Base-by-base conservation (phyloP, 2,797 vertebrate species). In the Darevskia nairensis region DNA sequence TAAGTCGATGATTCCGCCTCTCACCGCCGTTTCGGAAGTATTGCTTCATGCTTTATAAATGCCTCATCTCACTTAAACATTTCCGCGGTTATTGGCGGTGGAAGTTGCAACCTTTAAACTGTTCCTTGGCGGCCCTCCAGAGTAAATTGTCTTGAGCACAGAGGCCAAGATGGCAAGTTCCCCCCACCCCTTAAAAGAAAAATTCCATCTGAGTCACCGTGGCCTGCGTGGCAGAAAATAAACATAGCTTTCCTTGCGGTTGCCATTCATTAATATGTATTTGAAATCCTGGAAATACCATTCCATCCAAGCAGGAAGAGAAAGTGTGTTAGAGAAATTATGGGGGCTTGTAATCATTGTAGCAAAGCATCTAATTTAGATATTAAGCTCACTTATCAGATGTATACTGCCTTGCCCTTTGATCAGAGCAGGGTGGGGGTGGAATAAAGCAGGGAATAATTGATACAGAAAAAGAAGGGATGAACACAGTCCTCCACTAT, bases 341-440 rank as follows among this genome's bases (percentile, higher is more conserved):
- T 86, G 91, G 55, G 86, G 90, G 85, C 87, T 95, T 95, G 90
- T 84, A 95, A 93, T 90, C 93, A 94, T 94, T 96, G 88, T 69
- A 94, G 92, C 86, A 93, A 93, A 93, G 75, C 86, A 85, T 93
- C 94, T 93, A 88, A 94, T 95, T 95, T 94, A 90, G 94, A 89
- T 93, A 94, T 94, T 95, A 94, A 92, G 69, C 80, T 92, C 85
- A 35, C 87, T 93, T 92, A 93, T 93, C 94, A 91, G 92, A 89
- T 88, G 93, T 92, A 46, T 44, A 93, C 82, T 89, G 86, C 89
- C 82, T 93, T 88, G 90, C 86, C 93, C 92, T 95, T 93, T 92
- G 92, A 87, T 50, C 83, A 89, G 78, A 89, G 87, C 7, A 6
- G 8, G 21, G 91, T 9, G 39, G 27, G 19, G 92, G 69, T 29